Evolutionary conservation across 2,888 invertebrate species (phyloP), one percentile per base, ranked within the genome.

Genomic region (Watsonalla cultraria): DNA sequence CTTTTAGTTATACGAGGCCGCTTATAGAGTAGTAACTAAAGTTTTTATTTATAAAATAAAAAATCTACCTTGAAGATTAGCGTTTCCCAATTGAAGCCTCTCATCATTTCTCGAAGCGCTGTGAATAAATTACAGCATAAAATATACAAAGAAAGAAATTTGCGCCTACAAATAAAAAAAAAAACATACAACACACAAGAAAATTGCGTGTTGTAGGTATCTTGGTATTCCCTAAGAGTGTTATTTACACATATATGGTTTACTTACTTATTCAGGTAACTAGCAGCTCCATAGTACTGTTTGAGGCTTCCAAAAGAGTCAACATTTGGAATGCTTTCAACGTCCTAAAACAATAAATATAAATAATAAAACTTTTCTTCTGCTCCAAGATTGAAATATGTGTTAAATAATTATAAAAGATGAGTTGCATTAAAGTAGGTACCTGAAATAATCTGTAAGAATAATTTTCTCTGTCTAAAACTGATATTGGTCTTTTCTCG

Each of bases 401-500:
- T 45, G n/a, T 45, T 5, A n/a, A 45, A 45, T 45, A 9, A 5
- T n/a, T 13, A 35, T 34, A 15, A 15, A 4, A 35, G 9, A 24
- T 33, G 5, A 37, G 7, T 15, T 34, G 45, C 51, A 46, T 24
- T 46, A 46, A 37, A 7, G 34, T 54, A 58, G 51, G 52, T 75
- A 86, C 86, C 68, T 82, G 70, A 9, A 82, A 54, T 55, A 72
- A 74, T 68, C 81, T 86, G 48, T 79, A 82, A 4, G 80, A 61
- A 15, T 67, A 69, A 24, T 37, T 14, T 6, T 70, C 76, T 42
- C 72, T 72, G 55, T 86, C 82, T 45, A 78, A 68, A 2, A 87
- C 71, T 14, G 82, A 76, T 51, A 90, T 90, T 39, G 92, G 93
- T 46, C 93, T 76, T 60, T 89, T 91, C 76, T 95, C 95, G 0